Evolutionary conservation across 1,140 invertebrate species (phyloP).

Genomic region (Drosophila sucinea): DNA sequence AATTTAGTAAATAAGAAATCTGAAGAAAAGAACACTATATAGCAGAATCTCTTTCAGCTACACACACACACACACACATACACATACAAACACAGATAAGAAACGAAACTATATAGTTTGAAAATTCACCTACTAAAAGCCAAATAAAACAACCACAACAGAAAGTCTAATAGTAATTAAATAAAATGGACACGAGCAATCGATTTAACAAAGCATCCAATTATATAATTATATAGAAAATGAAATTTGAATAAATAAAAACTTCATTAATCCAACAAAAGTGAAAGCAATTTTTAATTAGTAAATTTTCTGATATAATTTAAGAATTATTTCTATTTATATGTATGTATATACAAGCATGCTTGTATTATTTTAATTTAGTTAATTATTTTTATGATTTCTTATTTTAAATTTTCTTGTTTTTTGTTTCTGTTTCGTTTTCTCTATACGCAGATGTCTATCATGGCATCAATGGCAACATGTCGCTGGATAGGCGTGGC

Average conservation of each 20-base stretch:
- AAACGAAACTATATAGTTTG: constrained; percentile 33
- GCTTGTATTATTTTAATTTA: constrained; percentile 3
- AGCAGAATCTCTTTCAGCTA: constrained; percentile 8
- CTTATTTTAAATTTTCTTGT: constrained; percentile 23
- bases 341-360: too few species aligned
- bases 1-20: constrained; percentile 57
- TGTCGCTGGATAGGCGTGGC: constrained; percentile 82
- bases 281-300: constrained; percentile 22
- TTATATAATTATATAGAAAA: constrained; percentile 70
- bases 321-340: too few species aligned
- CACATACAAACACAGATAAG: constrained; percentile 24
- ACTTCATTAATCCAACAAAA: constrained; percentile 69
- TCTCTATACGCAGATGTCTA: constrained; percentile 60
- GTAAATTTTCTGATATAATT: neutral
- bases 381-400: constrained; percentile 29
- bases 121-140: constrained; percentile 34
- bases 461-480: constrained; percentile 82
- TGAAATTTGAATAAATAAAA: constrained; percentile 70
- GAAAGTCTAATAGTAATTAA: constrained; percentile 26
- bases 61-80: constrained; percentile 13
- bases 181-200: constrained; percentile 65
- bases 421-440: constrained; percentile 9
- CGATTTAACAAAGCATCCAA: constrained; percentile 63
- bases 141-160: constrained; percentile 21
- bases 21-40: neutral